These are phyloP conservation scores for Poecilia gillii DNA, from an alignment of 2,797 vertebrate genomes.

Conservation along the genomic window DNA sequence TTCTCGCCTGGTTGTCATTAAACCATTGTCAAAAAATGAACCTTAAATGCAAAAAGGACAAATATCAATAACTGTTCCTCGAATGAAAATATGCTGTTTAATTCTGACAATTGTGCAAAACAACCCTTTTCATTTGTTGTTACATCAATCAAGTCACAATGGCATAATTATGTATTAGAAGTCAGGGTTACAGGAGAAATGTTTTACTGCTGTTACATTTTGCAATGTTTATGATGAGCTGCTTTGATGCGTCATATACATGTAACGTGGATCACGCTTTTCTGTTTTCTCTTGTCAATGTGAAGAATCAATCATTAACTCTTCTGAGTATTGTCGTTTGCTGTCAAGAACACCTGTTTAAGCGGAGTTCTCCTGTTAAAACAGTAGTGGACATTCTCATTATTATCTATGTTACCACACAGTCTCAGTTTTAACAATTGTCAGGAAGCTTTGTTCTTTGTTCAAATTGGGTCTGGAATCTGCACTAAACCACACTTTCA, in stretches of 20 bases:
- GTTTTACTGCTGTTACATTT: not conserved
- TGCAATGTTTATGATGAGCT: not conserved
- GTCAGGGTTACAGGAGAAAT: slow-evolving; percentile 2
- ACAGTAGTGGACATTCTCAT: slow-evolving; percentile 22
- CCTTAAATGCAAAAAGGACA: not conserved
- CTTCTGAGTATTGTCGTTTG: slow-evolving; percentile 15
- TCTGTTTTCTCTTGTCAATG: not conserved
- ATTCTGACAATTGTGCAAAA: not conserved
- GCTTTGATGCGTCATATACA: slow-evolving; percentile 1
- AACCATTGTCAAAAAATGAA: not conserved
- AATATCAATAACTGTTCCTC: not conserved
- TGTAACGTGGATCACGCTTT: not conserved
- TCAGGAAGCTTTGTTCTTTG: slow-evolving; percentile 26
- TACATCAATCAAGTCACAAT: not conserved
- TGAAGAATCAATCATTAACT: slow-evolving; percentile 4
- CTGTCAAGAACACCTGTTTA: slow-evolving; percentile 19
- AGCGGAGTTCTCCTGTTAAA: slow-evolving; percentile 32
- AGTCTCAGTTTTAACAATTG: slow-evolving; percentile 30
- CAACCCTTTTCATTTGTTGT: not conserved
- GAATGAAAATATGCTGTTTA: not conserved
- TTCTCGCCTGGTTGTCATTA: not conserved
- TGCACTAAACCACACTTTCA: slow-evolving; percentile 59
- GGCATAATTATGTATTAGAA: not conserved
- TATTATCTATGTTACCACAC: slow-evolving; percentile 39
- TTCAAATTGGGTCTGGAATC: slow-evolving; percentile 35